A percentile compares a stretch with the other conserved stretches of the same genome.
phyloP scores from a whole-genome alignment of 2,113 vertebrate genomes.

The Podarcis raffonei region DNA sequence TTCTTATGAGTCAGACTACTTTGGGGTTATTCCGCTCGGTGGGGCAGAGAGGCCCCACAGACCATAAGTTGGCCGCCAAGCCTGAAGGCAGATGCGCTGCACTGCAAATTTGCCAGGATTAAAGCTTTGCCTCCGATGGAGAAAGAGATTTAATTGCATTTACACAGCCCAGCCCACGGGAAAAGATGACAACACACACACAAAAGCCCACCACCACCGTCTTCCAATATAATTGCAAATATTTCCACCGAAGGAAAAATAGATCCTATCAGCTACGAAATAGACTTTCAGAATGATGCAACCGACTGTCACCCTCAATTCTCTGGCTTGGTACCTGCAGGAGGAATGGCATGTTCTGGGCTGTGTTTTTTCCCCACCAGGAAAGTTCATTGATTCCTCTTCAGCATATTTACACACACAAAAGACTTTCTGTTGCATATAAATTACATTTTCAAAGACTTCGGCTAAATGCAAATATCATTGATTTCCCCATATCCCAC shows the following conservation, averaged over 20 bases:
- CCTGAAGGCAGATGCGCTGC: background rate
- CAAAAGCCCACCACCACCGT: background rate
- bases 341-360: background rate
- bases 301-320: background rate
- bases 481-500: too few species aligned
- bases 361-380: background rate
- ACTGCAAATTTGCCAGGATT: background rate
- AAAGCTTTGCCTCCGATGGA: background rate
- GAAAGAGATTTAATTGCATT: background rate
- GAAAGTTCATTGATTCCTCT: background rate
- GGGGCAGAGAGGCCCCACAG: too few species aligned
- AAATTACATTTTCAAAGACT: background rate
- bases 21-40: background rate
- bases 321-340: background rate
- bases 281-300: background rate
- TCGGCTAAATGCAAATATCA: background rate
- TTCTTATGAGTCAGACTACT: too few species aligned
- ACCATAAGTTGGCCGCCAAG: background rate
- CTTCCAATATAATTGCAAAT: conserved; percentile 28
- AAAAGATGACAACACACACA: background rate
- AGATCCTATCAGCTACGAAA: conserved; percentile 4
- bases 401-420: background rate
- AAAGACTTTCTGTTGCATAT: background rate
- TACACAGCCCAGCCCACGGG: background rate
- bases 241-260: conserved; percentile 20